Percentiles rank a stretch among this genome's conserved stretches.
Evolutionary conservation across 2,113 vertebrate species (phyloP).

Genomic region (Ailuropoda melanoleuca): DNA sequence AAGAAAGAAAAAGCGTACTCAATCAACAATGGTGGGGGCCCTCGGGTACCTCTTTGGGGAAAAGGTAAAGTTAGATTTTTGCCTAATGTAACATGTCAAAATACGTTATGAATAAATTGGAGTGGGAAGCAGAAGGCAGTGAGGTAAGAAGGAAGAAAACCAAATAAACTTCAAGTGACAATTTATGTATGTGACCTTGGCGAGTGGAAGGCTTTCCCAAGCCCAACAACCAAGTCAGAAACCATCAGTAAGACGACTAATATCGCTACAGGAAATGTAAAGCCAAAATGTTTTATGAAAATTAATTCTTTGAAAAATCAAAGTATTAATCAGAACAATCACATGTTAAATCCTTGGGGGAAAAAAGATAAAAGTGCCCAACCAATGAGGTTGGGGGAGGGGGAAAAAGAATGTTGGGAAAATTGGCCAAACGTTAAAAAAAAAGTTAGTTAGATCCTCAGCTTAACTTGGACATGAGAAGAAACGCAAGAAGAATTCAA

Average conservation of each 20-base stretch:
- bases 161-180: background rate
- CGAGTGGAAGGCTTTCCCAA: background rate
- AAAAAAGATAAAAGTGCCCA: background rate
- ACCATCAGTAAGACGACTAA: background rate
- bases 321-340: background rate
- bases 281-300: background rate
- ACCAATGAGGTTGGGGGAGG: background rate
- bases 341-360: background rate
- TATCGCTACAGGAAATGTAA: background rate
- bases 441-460: background rate
- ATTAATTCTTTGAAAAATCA: background rate
- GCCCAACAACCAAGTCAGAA: background rate
- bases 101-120: background rate
- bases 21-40: background rate
- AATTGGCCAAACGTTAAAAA: background rate
- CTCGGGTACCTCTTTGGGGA: background rate
- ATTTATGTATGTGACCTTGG: background rate
- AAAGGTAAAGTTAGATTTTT: slow-evolving; percentile 1
- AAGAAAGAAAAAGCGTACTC: background rate
- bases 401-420: background rate
- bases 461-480: background rate
- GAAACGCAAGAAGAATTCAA: slow-evolving; percentile 20
- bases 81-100: background rate
- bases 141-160: background rate
- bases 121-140: background rate